Base-by-base conservation (phyloP, 2,113 vertebrate genomes). In the Mungos mungo region DNA sequence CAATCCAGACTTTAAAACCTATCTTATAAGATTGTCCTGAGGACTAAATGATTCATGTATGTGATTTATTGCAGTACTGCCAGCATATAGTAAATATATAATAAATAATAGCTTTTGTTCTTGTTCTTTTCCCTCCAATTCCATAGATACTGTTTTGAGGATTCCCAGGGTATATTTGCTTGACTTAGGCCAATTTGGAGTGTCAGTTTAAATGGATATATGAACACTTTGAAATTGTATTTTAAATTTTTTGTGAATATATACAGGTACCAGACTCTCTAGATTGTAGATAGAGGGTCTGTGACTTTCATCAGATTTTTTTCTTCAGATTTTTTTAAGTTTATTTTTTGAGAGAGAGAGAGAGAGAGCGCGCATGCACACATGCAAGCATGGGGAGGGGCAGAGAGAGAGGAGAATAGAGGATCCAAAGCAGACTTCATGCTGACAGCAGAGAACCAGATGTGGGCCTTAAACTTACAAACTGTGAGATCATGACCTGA, bases 11-110 rank as follows among this genome's bases (percentile, higher is more conserved):
- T 45, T 69, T 23, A 82, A 76, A 88, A 90, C 15, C 33, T 85
- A 33, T 47, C 35, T 89, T 85, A 50, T 3, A 57, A 41, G 25
- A 16, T 77, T 72, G 27, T 84, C 27, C 68, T 11, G 18, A 93
- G 86, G 74, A 93, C 89, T 85, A 38, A 94, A n/a, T 72, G 90
- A 93, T 33, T 95, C 54, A 84, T 57, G 31, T 41, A 47, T 90
- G 6, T 86, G 27, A 54, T 63, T 38, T 84, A 21, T 41, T 69
- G 33, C 18, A 77, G 72, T 86, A 38, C 23, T 90, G 29, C 23
- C 60, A n/a, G 21, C 41, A 50, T 76, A 47, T 65, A 66, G 16
- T 79, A 41, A 90, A 79, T 80, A 23, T 72, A 14, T 63, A 47
- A 72, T 76, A 69, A 88, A 21, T 35, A 29, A 71, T 41, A 50